phyloP scores from a whole-genome alignment of 2,888 invertebrate species.

The Trachelus stipa region DNA sequence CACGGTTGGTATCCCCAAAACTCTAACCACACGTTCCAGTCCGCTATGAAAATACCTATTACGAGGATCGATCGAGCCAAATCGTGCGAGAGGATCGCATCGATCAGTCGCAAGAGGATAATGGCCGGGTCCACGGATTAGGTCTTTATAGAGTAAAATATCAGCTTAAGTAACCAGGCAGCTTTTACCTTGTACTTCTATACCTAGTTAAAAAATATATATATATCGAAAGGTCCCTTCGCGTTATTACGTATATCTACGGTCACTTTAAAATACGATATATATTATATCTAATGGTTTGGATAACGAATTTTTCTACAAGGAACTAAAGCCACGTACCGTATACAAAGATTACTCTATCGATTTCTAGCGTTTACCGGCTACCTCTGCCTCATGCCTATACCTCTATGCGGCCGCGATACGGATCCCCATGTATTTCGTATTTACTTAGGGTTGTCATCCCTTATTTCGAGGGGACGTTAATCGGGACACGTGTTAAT shows the following conservation, averaged over 20 bases:
- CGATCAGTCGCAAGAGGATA: constrained; percentile 22
- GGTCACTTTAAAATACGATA: neutral
- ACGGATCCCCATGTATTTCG: constrained; percentile 40
- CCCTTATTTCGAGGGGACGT: no score
- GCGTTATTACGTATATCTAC: no score
- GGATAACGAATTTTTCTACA: neutral
- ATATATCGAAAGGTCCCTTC: constrained; percentile 8
- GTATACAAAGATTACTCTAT: neutral
- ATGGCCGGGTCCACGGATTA: constrained; percentile 31
- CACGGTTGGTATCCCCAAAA: constrained; percentile 1
- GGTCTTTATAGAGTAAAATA: constrained; percentile 28
- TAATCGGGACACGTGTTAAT: no score
- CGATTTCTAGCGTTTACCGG: constrained; percentile 35
- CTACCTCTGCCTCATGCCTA: constrained; percentile 54
- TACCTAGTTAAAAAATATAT: constrained; percentile 9
- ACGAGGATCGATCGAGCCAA: constrained; percentile 17
- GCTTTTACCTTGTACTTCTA: constrained; percentile 25
- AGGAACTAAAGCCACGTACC: neutral
- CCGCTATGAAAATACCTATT: constrained; percentile 25
- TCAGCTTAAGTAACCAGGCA: constrained; percentile 25
- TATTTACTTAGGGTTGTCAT: neutral
- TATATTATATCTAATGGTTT: neutral
- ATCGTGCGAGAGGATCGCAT: constrained; percentile 4
- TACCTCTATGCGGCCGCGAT: constrained; percentile 49
- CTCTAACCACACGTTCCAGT: constrained; percentile 31